Evolutionary conservation across 1,140 invertebrate species (phyloP).

Genomic region (Stenopsyche tienmushanensis): DNA sequence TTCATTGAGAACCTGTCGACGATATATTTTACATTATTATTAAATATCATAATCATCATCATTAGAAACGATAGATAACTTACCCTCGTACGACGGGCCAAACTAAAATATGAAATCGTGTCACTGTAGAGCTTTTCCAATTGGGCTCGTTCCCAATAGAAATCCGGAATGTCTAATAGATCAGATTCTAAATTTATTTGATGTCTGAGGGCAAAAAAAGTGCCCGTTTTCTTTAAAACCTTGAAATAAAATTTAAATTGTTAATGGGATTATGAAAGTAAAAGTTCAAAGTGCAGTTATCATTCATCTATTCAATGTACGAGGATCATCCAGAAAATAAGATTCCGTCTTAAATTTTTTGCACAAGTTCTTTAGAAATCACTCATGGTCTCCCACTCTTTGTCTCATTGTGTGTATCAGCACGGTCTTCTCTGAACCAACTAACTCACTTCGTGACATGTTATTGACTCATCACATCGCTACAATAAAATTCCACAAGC

Average conservation of each 20-base stretch:
- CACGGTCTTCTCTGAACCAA: no score
- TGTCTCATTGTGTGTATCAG: no score
- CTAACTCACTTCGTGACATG: no score
- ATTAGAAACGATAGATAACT: no score
- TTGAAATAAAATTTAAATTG: constrained; percentile 36
- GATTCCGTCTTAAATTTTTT: no score
- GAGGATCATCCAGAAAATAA: no score
- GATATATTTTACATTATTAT: constrained; percentile 33
- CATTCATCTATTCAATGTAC: not conserved
- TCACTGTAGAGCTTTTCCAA: constrained; percentile 81
- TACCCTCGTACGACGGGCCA: constrained; percentile 79
- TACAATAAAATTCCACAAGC: no score
- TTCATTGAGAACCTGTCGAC: constrained; percentile 85
- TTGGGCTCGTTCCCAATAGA: constrained; percentile 93
- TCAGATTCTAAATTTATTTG: constrained; percentile 91
- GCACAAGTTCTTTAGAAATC: no score
- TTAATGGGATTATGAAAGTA: not conserved
- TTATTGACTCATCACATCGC: no score
- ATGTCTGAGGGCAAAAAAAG: constrained; percentile 87
- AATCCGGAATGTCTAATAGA: constrained; percentile 91
- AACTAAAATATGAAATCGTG: constrained; percentile 81
- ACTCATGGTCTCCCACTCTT: no score
- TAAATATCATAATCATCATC: no score
- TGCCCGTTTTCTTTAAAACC: constrained; percentile 85
- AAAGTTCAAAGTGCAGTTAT: not conserved